Evolutionary conservation across 2,797 vertebrate species (phyloP), one percentile per base, ranked within the genome.

Genomic region (Decapterus maruadsi): DNA sequence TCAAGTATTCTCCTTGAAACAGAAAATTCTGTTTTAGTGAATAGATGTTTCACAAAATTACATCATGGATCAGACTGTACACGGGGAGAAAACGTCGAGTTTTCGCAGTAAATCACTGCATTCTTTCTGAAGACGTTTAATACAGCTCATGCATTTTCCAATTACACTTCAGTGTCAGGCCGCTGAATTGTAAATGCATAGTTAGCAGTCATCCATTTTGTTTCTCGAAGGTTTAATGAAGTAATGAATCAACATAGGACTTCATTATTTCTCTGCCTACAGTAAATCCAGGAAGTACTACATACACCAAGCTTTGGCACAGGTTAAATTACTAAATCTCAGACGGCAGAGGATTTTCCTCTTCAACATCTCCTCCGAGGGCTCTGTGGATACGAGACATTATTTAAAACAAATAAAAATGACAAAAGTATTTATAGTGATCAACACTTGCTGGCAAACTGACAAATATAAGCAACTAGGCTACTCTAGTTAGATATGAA

Each of bases 1-100:
- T 85, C 76, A 83, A 76, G 62, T 82, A 89, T 89, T 91, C 87
- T 84, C 84, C 89, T 90, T 92, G 86, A 89, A 89, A 87, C 57
- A 66, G 38, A 72, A 78, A 65, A 79, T 63, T 81, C 75, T 72
- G 73, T 80, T 89, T 82, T 46, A 75, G 72, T 50, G 81, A 88
- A 75, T 68, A 68, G 61, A 72, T 62, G 71, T 90, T 93, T 91
- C 85, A 89, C 69, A 69, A 72, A 79, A 78, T 91, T 86, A 81
- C 87, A 90, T 92, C 89, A 91, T 87, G 74, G 84, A 81, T 77
- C 71, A 77, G 68, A 81, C 40, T 48, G 64, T 75, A 81, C 48
- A 73, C 11, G 2, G n/a, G n/a, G 56, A 75, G 60, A 68, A 70
- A 79, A 53, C 64, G 59, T 65, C 6, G 19, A 64, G 26, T 74